Percentiles rank a stretch among this genome's conserved stretches.
Conservation (phyloP, 2,797 vertebrate species). For the Dicrostonyx torquatus region DNA sequence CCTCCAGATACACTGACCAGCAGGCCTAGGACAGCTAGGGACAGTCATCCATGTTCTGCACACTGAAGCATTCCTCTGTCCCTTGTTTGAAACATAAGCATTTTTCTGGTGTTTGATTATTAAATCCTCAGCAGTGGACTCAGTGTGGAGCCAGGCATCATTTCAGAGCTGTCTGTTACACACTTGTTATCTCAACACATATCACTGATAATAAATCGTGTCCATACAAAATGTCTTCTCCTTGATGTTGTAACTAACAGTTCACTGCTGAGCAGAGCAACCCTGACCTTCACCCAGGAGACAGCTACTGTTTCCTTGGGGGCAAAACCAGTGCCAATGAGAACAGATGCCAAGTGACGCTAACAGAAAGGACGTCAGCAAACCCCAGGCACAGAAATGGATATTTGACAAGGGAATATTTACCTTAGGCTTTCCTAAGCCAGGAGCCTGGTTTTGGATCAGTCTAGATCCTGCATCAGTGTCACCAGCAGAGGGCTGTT, state of each 20-base stretch:
- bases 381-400: neutral
- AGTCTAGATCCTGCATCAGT: neutral
- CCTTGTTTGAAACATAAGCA: too few species aligned
- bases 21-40: too few species aligned
- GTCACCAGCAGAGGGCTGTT: neutral
- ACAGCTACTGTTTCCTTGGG: neutral
- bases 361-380: neutral
- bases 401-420: neutral
- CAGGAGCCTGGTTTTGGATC: neutral
- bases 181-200: neutral
- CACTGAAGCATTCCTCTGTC: too few species aligned
- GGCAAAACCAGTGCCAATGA: neutral
- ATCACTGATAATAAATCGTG: neutral
- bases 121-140: neutral
- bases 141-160: neutral
- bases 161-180: neutral
- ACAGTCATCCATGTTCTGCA: neutral
- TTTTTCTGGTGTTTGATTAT: neutral
- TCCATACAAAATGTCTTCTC: neutral
- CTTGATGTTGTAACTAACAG: neutral
- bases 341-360: neutral
- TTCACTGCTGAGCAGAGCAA: neutral
- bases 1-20: neutral
- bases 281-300: neutral
- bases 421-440: neutral